A percentile compares a stretch with the other conserved stretches of the same genome.
Evolutionary conservation across 53 echinoderm and acorn worm species (phyloP).

Genomic region (Echinometra lucunter): DNA sequence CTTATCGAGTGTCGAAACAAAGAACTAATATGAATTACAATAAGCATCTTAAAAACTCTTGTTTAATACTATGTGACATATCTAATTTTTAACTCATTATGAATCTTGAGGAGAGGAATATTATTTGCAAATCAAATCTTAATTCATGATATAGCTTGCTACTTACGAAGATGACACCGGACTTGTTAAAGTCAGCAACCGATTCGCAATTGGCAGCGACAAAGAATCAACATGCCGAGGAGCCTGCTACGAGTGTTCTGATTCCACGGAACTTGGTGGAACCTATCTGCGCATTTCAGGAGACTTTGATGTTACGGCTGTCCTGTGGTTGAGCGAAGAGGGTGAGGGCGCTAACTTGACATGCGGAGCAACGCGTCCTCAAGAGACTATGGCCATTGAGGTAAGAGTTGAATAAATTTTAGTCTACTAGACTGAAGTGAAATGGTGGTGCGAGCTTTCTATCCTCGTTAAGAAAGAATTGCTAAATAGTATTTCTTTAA

Average conservation of each 20-base stretch:
- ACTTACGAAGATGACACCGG: slow-evolving; percentile 65
- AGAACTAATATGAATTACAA: too few relatives aligned
- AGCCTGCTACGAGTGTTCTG: slow-evolving; percentile 72
- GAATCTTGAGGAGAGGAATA: neutral
- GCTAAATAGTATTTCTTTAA: neutral
- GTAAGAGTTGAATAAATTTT: neutral
- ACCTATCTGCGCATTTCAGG: slow-evolving; percentile 74
- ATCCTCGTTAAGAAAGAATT: too few relatives aligned
- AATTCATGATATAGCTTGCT: slow-evolving; percentile 17
- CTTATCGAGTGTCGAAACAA: too few relatives aligned
- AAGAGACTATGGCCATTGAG: slow-evolving; percentile 71
- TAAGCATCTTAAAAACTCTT: neutral
- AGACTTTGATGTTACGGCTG: slow-evolving; percentile 78
- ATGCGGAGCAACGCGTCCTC: slow-evolving; percentile 64
- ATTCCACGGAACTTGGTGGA: slow-evolving; percentile 14
- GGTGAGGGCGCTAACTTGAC: slow-evolving; percentile 62
- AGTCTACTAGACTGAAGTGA: too few relatives aligned
- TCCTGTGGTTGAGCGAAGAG: slow-evolving; percentile 75
- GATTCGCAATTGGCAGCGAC: slow-evolving; percentile 21
- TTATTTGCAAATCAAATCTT: neutral
- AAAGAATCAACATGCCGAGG: slow-evolving; percentile 72
- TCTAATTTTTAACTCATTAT: neutral
- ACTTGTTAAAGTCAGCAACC: slow-evolving; percentile 11
- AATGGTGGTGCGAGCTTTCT: neutral
- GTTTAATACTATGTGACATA: neutral